These are phyloP conservation scores for Lepus timidus DNA, from an alignment of 2,113 vertebrate genomes.

Conservation along the genomic window DNA sequence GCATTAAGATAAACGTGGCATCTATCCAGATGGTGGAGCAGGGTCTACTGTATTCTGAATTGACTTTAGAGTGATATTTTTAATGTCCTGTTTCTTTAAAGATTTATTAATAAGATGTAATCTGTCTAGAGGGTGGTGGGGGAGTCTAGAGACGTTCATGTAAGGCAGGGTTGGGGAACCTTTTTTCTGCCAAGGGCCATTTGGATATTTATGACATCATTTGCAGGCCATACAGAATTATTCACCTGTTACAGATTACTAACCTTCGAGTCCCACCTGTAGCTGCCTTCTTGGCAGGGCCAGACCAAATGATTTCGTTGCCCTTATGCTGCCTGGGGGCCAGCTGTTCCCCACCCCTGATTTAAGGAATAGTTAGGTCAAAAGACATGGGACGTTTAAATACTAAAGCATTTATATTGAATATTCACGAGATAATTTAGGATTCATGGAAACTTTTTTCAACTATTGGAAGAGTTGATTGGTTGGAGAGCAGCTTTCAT, in stretches of 20 bases:
- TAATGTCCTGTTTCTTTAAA: conserved; percentile 33
- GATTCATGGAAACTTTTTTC: conserved; percentile 22
- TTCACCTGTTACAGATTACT: no score
- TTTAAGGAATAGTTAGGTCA: not conserved
- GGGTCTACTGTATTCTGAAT: conserved; percentile 24
- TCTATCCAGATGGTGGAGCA: not conserved
- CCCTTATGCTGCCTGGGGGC: no score
- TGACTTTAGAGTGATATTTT: conserved; percentile 27
- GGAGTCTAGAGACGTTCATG: not conserved
- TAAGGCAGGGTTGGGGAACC: not conserved
- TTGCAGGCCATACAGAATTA: no score
- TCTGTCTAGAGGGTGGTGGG: not conserved
- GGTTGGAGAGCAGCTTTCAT: not conserved
- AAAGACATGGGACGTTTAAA: conserved; percentile 2
- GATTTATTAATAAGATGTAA: conserved; percentile 39
- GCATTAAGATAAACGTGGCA: not conserved
- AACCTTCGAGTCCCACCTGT: no score
- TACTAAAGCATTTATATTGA: conserved; percentile 19
- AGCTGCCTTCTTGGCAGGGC: no score
- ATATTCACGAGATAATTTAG: conserved; percentile 11
- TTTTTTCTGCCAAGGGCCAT: no score
- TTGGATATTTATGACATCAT: no score
- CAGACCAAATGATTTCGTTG: no score
- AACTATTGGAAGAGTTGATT: conserved; percentile 28
- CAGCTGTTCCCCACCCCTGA: no score